A percentile compares a stretch with the other conserved stretches of the same genome.
Conservation (phyloP, 2,888 invertebrate species). For the Phrixothrix hirtus region DNA sequence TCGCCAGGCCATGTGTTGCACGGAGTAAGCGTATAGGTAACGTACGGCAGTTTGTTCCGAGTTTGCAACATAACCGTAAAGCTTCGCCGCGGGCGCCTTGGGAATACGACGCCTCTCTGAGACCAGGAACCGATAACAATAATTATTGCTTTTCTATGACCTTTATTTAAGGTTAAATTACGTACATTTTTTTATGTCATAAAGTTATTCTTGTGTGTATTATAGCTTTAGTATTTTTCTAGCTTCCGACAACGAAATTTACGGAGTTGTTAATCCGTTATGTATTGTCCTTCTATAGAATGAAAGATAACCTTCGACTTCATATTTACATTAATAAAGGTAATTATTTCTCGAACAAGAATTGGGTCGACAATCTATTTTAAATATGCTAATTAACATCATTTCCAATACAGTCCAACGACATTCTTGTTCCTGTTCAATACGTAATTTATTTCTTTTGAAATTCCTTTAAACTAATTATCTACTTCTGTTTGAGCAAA, state of each 20-base stretch:
- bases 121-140: slow-evolving; percentile 32
- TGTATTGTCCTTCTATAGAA: neutral
- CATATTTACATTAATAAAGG: neutral
- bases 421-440: no score
- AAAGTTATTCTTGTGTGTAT: slow-evolving; percentile 1
- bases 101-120: slow-evolving; percentile 25
- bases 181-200: slow-evolving; percentile 12
- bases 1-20: slow-evolving; percentile 47
- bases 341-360: neutral
- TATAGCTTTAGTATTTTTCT: neutral
- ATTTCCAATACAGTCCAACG: no score
- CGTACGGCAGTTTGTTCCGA: slow-evolving; percentile 46
- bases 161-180: slow-evolving; percentile 30
- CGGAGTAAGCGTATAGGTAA: slow-evolving; percentile 41
- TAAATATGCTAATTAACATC: no score
- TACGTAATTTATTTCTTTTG: no score
- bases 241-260: slow-evolving; percentile 11
- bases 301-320: neutral
- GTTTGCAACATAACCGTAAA: slow-evolving; percentile 46
- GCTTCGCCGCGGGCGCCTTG: slow-evolving; percentile 33
- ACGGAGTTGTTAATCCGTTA: neutral
- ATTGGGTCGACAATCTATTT: neutral
- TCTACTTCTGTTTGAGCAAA: no score
- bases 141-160: slow-evolving; percentile 33
- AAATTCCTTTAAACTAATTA: no score